phyloP scores from a whole-genome alignment of 2,888 invertebrate genomes.

The Mesorhabditis belari region DNA sequence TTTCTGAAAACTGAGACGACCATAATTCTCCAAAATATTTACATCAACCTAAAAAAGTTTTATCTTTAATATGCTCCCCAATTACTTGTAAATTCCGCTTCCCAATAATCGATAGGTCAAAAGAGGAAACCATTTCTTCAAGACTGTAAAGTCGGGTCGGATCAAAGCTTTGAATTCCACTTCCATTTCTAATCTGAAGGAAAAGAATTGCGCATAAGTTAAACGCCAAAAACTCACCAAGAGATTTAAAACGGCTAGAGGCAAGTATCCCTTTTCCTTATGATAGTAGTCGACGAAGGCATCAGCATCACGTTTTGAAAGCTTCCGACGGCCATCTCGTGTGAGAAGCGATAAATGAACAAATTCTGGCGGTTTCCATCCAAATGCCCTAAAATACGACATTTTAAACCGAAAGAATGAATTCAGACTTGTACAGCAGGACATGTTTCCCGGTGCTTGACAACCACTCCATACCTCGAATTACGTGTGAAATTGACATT shows the following conservation, averaged over 20 bases:
- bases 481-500: slow-evolving; percentile 86
- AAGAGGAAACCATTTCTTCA: slow-evolving; percentile 36
- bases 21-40: neutral
- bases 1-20: neutral
- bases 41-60: neutral
- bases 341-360: slow-evolving; percentile 86
- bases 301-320: slow-evolving; percentile 84
- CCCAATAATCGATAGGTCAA: slow-evolving; percentile 34
- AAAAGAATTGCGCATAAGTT: neutral
- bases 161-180: slow-evolving; percentile 41
- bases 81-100: slow-evolving; percentile 36
- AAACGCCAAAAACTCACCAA: slow-evolving; percentile 14
- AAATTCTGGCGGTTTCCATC: slow-evolving; percentile 78
- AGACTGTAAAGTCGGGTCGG: slow-evolving; percentile 33
- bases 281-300: slow-evolving; percentile 44
- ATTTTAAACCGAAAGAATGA: neutral
- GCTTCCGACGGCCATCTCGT: slow-evolving; percentile 81
- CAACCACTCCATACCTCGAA: slow-evolving; percentile 95
- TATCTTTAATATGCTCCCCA: neutral
- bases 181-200: slow-evolving; percentile 42
- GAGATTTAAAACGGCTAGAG: slow-evolving; percentile 43
- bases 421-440: slow-evolving; percentile 66
- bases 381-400: slow-evolving; percentile 68
- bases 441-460: slow-evolving; percentile 92
- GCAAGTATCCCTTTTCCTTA: slow-evolving; percentile 33